Conservation (phyloP, 2,888 invertebrate genomes). For the Darwinula stevensoni region DNA sequence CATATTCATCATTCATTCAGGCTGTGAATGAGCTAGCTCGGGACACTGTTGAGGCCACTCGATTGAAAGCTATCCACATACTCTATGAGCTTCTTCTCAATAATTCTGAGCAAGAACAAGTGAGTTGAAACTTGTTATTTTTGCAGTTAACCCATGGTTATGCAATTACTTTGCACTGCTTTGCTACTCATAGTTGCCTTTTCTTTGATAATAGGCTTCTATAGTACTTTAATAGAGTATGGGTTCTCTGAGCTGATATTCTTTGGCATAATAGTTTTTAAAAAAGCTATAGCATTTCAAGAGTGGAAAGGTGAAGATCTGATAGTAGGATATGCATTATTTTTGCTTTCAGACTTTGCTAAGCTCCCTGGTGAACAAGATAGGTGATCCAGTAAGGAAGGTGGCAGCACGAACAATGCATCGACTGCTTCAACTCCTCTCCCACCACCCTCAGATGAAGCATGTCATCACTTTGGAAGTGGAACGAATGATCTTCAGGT, state of each 20-base stretch:
- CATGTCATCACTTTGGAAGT: conserved; percentile 53
- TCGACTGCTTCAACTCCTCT: conserved; percentile 47
- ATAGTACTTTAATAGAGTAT: neutral
- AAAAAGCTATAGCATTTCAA: conserved; percentile 1
- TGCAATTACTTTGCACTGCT: too few species aligned
- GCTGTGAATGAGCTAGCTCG: conserved; percentile 38
- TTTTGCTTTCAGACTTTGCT: conserved; percentile 29
- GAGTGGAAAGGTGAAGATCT: neutral
- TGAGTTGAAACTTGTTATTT: conserved; percentile 15
- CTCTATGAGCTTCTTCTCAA: conserved; percentile 41
- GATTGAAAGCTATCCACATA: conserved; percentile 39
- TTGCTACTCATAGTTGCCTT: too few species aligned
- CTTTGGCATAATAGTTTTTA: neutral
- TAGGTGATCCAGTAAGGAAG: conserved; percentile 70
- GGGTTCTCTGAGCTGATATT: neutral
- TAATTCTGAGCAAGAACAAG: conserved; percentile 59
- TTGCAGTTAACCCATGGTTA: conserved; percentile 3
- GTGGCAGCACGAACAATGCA: conserved; percentile 65
- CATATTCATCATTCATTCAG: conserved; percentile 35
- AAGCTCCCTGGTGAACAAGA: conserved; percentile 58
- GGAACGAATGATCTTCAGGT: conserved; percentile 55
- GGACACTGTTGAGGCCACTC: conserved; percentile 45
- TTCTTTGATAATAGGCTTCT: too few species aligned
- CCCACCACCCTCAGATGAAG: conserved; percentile 75
- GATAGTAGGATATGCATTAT: conserved; percentile 1